Evolutionary conservation across 2,113 vertebrate species (phyloP).

Genomic region (Sylvicapra grimmia): DNA sequence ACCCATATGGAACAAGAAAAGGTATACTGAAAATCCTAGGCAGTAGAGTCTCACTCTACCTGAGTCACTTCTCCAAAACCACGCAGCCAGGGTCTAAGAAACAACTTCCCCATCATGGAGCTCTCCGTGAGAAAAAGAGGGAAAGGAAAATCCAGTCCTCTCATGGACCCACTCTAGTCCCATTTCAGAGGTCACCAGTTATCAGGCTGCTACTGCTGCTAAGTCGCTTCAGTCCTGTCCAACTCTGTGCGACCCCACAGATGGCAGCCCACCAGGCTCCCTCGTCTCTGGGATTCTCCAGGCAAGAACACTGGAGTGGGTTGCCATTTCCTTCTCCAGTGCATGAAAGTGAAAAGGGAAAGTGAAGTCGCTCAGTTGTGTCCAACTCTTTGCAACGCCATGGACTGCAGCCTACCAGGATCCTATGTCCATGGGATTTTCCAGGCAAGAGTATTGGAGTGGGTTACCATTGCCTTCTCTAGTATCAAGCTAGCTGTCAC

Average conservation of each 20-base stretch:
- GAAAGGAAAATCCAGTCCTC: background rate
- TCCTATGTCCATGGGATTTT: no score
- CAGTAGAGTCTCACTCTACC: background rate
- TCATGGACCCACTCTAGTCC: background rate
- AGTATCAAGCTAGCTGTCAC: background rate
- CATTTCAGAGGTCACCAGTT: background rate
- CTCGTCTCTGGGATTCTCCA: rapidly evolving
- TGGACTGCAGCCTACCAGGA: no score
- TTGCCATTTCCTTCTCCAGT: no score
- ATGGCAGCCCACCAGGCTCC: rapidly evolving
- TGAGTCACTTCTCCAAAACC: background rate
- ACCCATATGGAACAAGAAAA: background rate
- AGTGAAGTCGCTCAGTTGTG: rapidly evolving
- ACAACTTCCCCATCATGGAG: background rate
- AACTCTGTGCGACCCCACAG: no score
- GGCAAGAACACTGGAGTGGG: no score
- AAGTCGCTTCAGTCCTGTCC: no score
- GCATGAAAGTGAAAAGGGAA: no score
- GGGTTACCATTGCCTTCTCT: no score
- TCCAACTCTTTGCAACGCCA: rapidly evolving
- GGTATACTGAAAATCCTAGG: background rate
- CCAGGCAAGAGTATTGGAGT: no score
- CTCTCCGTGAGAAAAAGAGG: background rate
- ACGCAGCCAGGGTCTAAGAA: background rate
- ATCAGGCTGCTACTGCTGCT: background rate